phyloP scores from a whole-genome alignment of 2,888 invertebrate species.

The Rapana venosa region DNA sequence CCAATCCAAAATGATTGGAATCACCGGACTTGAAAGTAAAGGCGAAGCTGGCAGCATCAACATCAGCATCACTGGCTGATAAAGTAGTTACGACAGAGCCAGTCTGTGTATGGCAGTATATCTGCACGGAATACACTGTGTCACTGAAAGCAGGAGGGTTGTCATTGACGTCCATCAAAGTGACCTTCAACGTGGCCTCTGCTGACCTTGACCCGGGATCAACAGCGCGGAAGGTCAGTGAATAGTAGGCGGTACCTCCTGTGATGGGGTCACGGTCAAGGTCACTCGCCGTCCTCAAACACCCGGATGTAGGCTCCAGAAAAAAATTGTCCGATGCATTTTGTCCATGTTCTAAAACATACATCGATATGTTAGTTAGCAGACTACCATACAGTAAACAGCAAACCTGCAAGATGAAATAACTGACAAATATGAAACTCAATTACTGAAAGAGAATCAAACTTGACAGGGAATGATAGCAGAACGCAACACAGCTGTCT shows the following conservation, averaged over 20 bases:
- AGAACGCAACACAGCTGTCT: no score
- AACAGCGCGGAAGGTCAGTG: not conserved
- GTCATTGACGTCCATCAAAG: conserved; percentile 28
- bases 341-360: conserved; percentile 1
- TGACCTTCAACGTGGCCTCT: conserved; percentile 18
- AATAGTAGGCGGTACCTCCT: conserved; percentile 19
- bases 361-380: not conserved
- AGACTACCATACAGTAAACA: not conserved
- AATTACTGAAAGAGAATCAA: no score
- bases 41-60: not conserved
- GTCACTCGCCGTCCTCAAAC: not conserved
- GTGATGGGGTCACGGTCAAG: conserved; percentile 23
- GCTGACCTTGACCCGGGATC: conserved; percentile 30
- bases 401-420: no score
- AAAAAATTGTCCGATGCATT: not conserved
- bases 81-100: not conserved
- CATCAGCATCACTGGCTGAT: not conserved
- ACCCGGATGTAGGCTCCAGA: not conserved
- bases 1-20: not conserved
- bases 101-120: not conserved
- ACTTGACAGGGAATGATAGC: no score
- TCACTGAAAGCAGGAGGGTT: conserved; percentile 15
- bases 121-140: not conserved
- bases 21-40: not conserved
- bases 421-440: no score